These are phyloP conservation scores for Oscarella lobularis DNA, from an alignment of 37 sponge, comb jelly and placozoan species.

Conservation along the genomic window DNA sequence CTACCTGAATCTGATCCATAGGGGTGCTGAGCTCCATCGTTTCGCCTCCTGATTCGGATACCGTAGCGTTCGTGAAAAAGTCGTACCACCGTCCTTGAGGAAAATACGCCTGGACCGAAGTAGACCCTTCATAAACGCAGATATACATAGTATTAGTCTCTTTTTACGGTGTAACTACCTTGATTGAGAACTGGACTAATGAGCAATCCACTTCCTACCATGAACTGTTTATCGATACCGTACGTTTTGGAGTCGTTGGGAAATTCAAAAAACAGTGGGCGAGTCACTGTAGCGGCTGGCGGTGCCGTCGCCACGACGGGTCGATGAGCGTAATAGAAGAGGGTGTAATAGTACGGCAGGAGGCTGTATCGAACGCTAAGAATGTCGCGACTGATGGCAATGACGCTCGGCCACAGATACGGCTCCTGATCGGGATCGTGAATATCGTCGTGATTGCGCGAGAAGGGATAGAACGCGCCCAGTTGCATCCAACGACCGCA, in stretches of 20 bases:
- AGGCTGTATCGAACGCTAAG: slow-evolving; percentile 70
- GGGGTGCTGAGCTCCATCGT: slow-evolving; percentile 34
- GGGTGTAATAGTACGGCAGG: slow-evolving; percentile 79
- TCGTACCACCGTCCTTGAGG: slow-evolving; percentile 72
- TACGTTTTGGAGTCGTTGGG: slow-evolving; percentile 39
- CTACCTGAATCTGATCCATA: slow-evolving; percentile 25
- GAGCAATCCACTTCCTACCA: slow-evolving; percentile 61
- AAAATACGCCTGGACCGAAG: slow-evolving; percentile 43
- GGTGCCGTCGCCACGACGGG: not conserved
- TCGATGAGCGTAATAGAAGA: slow-evolving; percentile 29
- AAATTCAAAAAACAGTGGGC: slow-evolving; percentile 88
- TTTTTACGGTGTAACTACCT: slow-evolving; percentile 20
- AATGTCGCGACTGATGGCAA: slow-evolving; percentile 41
- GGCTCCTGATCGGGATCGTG: slow-evolving; percentile 42
- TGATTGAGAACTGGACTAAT: slow-evolving; percentile 46
- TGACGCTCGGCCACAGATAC: slow-evolving; percentile 62
- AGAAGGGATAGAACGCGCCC: slow-evolving; percentile 84
- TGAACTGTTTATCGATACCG: slow-evolving; percentile 64
- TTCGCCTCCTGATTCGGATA: slow-evolving; percentile 3
- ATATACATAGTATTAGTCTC: not conserved
- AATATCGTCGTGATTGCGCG: slow-evolving; percentile 55
- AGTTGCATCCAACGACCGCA: slow-evolving; percentile 80
- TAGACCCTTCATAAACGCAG: slow-evolving; percentile 23
- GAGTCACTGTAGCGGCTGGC: slow-evolving; percentile 42
- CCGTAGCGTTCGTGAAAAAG: slow-evolving; percentile 17